These are phyloP conservation scores for Eudyptes chrysolophus DNA, from an alignment of 2,113 vertebrate species.

Conservation along the genomic window DNA sequence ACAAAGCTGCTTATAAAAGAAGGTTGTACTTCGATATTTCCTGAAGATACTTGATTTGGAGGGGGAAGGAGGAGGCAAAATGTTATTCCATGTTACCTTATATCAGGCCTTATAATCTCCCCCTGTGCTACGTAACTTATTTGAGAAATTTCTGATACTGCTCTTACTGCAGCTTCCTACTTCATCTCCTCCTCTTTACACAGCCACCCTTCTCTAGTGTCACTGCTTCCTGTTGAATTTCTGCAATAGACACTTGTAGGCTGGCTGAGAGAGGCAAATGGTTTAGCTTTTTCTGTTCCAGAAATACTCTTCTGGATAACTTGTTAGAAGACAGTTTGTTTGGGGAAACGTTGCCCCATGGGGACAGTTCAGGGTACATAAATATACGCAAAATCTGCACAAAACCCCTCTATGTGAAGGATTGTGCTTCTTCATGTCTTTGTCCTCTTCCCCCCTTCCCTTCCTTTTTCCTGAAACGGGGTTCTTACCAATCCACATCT, in stretches of 20 bases:
- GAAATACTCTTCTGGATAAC: neutral
- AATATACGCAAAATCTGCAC: neutral
- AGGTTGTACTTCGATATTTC: constrained; percentile 69
- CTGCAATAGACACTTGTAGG: neutral
- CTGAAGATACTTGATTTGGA: constrained; percentile 79
- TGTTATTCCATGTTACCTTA: constrained; percentile 8
- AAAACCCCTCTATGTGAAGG: neutral
- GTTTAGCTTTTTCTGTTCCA: neutral
- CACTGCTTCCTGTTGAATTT: neutral
- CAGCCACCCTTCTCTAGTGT: neutral
- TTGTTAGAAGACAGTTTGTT: neutral
- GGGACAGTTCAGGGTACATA: neutral
- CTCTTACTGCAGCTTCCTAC: neutral
- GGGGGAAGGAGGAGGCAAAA: neutral
- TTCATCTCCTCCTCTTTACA: neutral
- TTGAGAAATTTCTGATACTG: neutral
- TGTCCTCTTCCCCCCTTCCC: neutral
- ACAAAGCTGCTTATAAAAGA: constrained; percentile 70
- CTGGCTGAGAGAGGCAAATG: neutral
- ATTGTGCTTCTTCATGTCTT: neutral
- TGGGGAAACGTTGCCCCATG: neutral
- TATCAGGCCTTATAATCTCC: constrained; percentile 26
- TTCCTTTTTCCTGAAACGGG: neutral
- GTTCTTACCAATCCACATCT: neutral
- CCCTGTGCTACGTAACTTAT: neutral